A percentile compares a stretch with the other conserved stretches of the same genome.
phyloP scores from a whole-genome alignment of 2,888 invertebrate species.

The Drosophila neonasuta region DNA sequence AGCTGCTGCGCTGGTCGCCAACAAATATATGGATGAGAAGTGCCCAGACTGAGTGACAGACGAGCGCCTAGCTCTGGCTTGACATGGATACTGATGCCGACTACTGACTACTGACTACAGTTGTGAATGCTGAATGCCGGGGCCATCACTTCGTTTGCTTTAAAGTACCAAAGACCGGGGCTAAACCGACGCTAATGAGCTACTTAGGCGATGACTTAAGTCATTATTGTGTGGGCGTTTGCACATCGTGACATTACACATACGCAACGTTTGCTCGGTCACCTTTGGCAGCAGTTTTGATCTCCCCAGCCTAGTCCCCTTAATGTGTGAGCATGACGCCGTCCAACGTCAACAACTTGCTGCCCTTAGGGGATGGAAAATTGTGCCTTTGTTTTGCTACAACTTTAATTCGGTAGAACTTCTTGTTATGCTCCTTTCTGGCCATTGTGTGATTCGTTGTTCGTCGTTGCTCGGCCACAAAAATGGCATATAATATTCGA shows the following conservation, averaged over 20 bases:
- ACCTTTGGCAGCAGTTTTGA: conserved; percentile 17
- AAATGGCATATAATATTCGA: conserved; percentile 68
- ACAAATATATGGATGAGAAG: conserved; percentile 24
- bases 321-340: not conserved
- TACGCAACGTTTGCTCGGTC: conserved; percentile 53
- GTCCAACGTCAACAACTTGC: conserved; percentile 19
- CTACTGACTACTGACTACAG: not conserved
- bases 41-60: conserved; percentile 1
- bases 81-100: conserved; percentile 1
- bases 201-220: conserved; percentile 73
- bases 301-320: not conserved
- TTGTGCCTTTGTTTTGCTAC: conserved; percentile 20
- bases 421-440: conserved; percentile 20
- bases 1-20: conserved; percentile 62
- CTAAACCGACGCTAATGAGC: conserved; percentile 70
- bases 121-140: not conserved
- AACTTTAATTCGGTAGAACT: conserved; percentile 26
- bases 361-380: conserved; percentile 3
- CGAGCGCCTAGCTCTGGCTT: not conserved
- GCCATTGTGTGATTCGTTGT: conserved; percentile 33
- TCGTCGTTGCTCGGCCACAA: conserved; percentile 9
- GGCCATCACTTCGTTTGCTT: conserved; percentile 37
- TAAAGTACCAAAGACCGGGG: conserved; percentile 39
- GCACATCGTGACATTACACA: conserved; percentile 63
- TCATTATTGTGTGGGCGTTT: conserved; percentile 61